These are phyloP conservation scores for Pelvicachromis taeniatus DNA, from an alignment of 2,113 vertebrate genomes.

Conservation along the genomic window DNA sequence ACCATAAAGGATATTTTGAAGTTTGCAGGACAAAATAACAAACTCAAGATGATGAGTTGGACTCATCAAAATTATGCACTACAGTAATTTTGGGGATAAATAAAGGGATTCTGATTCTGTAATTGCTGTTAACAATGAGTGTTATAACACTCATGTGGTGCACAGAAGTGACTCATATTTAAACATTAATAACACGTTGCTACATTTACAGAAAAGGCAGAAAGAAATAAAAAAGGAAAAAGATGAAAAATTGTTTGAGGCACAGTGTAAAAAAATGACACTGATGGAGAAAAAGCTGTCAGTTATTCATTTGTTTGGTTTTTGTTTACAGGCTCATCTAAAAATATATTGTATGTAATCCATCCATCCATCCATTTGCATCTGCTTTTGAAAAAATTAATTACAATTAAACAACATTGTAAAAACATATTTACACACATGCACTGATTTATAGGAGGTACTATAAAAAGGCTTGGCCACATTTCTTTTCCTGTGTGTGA, in stretches of 20 bases:
- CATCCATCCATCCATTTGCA: no score
- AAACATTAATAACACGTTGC: neutral
- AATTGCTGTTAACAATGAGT: neutral
- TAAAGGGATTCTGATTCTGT: no score
- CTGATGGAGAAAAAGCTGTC: neutral
- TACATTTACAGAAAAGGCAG: neutral
- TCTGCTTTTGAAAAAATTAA: neutral
- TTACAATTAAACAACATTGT: neutral
- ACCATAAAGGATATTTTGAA: neutral
- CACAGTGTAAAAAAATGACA: neutral
- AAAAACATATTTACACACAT: neutral
- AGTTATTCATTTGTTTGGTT: neutral
- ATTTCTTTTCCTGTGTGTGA: slow-evolving; percentile 53
- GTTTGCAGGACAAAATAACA: neutral
- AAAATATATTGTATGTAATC: neutral
- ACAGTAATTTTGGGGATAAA: no score
- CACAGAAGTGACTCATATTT: neutral
- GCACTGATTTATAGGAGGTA: neutral
- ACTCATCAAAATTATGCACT: neutral
- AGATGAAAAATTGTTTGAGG: neutral
- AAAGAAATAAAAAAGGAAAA: neutral
- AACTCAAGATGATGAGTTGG: neutral
- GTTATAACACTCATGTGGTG: neutral
- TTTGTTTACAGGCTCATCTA: neutral
- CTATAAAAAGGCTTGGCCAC: neutral